These are phyloP conservation scores for Idris sp. DNA, from an alignment of 1,140 invertebrate species.

Conservation along the genomic window DNA sequence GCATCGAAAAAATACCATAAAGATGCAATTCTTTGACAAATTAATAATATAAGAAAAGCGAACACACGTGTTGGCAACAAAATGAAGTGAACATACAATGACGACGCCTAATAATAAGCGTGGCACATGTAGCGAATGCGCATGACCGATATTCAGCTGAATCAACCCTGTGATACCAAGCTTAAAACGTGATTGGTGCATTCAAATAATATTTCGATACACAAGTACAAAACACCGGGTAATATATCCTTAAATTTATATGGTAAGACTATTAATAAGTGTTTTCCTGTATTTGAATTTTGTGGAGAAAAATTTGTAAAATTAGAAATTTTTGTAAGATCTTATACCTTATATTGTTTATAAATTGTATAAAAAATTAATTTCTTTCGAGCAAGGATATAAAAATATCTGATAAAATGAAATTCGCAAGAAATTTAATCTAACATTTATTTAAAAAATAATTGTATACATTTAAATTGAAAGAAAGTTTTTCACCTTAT, in stretches of 20 bases:
- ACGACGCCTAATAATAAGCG: constrained; percentile 58
- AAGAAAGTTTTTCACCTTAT: too few relatives aligned
- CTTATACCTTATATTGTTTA: too few relatives aligned
- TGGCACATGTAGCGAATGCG: constrained; percentile 40
- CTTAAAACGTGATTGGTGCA: constrained; percentile 23
- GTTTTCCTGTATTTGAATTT: too few relatives aligned
- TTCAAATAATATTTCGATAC: constrained; percentile 13
- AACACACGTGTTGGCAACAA: constrained; percentile 33
- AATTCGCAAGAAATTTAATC: too few relatives aligned
- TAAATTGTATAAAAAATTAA: too few relatives aligned
- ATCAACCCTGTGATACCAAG: constrained; percentile 23
- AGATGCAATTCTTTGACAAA: constrained; percentile 5
- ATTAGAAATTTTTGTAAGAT: too few relatives aligned
- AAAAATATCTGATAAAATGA: too few relatives aligned
- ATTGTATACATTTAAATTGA: too few relatives aligned
- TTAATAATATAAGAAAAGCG: constrained; percentile 13
- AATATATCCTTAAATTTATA: neutral
- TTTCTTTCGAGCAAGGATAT: too few relatives aligned
- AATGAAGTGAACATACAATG: constrained; percentile 18
- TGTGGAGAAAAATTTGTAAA: too few relatives aligned
- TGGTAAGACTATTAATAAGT: neutral
- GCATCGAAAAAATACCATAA: neutral
- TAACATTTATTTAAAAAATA: too few relatives aligned
- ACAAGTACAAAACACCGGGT: constrained; percentile 1
- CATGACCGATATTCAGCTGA: constrained; percentile 49